These are phyloP conservation scores for Pantelozetes paolii DNA, from an alignment of 2,888 invertebrate genomes.

Conservation along the genomic window DNA sequence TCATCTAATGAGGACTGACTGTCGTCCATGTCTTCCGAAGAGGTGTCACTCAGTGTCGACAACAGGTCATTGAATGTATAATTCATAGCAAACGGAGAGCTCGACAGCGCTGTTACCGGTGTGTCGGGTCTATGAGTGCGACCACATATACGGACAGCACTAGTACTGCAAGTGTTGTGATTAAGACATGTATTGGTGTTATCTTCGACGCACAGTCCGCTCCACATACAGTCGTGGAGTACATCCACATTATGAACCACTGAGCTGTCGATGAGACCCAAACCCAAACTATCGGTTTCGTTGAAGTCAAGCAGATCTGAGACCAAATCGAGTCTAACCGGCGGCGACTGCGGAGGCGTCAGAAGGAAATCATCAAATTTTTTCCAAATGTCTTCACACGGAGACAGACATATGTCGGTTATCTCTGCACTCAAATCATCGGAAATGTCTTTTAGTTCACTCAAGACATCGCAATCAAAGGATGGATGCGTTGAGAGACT, in stretches of 20 bases:
- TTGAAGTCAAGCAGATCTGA: slow-evolving; percentile 26
- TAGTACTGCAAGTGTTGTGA: neutral
- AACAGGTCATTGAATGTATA: slow-evolving; percentile 9
- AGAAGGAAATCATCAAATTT: slow-evolving; percentile 38
- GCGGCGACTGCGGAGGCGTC: slow-evolving; percentile 43
- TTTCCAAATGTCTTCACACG: slow-evolving; percentile 40
- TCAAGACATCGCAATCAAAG: slow-evolving; percentile 39
- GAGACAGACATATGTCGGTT: slow-evolving; percentile 30
- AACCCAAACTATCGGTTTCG: neutral
- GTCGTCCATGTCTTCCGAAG: slow-evolving; percentile 3
- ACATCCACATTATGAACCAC: slow-evolving; percentile 19
- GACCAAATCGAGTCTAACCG: slow-evolving; percentile 34
- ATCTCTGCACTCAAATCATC: slow-evolving; percentile 1
- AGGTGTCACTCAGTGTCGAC: slow-evolving; percentile 15
- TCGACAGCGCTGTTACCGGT: slow-evolving; percentile 29
- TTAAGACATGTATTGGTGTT: neutral
- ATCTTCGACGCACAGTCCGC: slow-evolving; percentile 39
- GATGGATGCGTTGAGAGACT: neutral
- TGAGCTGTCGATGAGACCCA: neutral
- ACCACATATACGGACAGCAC: neutral
- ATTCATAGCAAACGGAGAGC: slow-evolving; percentile 24
- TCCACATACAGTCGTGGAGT: slow-evolving; percentile 44
- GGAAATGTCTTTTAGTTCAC: slow-evolving; percentile 30
- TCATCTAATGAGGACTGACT: neutral
- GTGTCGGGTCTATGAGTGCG: slow-evolving; percentile 29